phyloP scores from a whole-genome alignment of 1,140 invertebrate species.

The Eupeodes corollae region DNA sequence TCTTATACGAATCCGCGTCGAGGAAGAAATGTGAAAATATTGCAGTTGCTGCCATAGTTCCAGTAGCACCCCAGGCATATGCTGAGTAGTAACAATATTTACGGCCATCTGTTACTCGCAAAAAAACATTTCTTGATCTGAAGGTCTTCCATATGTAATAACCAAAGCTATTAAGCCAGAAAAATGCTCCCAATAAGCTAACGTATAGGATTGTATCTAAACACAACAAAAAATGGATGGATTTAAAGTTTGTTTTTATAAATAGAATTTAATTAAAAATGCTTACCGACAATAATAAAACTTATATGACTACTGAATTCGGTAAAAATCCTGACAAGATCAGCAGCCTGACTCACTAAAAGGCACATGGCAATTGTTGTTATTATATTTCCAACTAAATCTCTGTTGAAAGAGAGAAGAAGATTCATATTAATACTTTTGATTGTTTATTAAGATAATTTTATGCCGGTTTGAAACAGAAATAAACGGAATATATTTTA shows the following conservation, averaged over 20 bases:
- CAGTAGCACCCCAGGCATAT: slow-evolving; percentile 65
- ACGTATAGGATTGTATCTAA: slow-evolving; percentile 62
- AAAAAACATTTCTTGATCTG: slow-evolving; percentile 68
- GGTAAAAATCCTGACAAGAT: slow-evolving; percentile 65
- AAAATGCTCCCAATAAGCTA: slow-evolving; percentile 63
- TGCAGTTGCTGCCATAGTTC: slow-evolving; percentile 54
- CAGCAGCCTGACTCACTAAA: slow-evolving; percentile 61
- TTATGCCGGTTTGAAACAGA: too few species aligned
- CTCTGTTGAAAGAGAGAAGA: slow-evolving; percentile 36
- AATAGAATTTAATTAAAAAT: too few species aligned
- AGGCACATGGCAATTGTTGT: slow-evolving; percentile 66
- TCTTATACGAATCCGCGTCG: slow-evolving; percentile 50
- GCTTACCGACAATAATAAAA: slow-evolving; percentile 59
- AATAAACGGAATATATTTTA: too few species aligned
- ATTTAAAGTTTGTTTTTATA: too few species aligned
- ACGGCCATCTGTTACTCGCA: slow-evolving; percentile 66
- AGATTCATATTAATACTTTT: not conserved
- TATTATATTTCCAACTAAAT: slow-evolving; percentile 72
- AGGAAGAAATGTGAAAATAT: slow-evolving; percentile 69
- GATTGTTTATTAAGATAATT: too few species aligned
- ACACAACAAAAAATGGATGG: too few species aligned
- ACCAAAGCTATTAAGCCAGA: slow-evolving; percentile 72
- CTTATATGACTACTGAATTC: slow-evolving; percentile 66
- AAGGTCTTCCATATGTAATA: slow-evolving; percentile 81
- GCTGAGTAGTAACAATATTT: slow-evolving; percentile 77